phyloP scores from a whole-genome alignment of 2,888 invertebrate genomes.

The Idaea dimidiata region DNA sequence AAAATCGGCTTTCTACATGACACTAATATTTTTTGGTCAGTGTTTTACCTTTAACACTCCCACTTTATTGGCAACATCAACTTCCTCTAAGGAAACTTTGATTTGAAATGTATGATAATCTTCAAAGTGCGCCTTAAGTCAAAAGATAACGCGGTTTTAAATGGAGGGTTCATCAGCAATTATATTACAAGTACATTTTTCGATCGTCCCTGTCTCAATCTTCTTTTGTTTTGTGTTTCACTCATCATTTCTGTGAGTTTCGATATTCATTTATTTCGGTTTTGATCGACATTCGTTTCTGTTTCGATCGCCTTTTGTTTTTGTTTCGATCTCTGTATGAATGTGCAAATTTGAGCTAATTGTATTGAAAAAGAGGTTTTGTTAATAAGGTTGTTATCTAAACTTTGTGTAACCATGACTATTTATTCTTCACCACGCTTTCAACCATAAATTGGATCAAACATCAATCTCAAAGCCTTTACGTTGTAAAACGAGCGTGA shows the following conservation, averaged over 20 bases:
- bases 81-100: slow-evolving; percentile 22
- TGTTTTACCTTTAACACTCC: neutral
- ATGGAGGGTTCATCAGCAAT: no score
- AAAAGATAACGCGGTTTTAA: neutral
- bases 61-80: slow-evolving; percentile 46
- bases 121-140: neutral
- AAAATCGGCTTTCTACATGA: neutral
- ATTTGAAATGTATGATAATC: neutral
- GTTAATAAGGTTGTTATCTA: no score
- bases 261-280: no score
- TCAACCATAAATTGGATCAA: neutral
- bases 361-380: no score
- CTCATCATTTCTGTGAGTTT: no score
- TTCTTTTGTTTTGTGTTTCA: no score
- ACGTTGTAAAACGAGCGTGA: slow-evolving; percentile 18
- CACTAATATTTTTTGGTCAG: neutral
- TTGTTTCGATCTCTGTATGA: no score
- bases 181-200: no score
- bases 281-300: no score
- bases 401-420: neutral
- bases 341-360: no score
- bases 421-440: neutral
- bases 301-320: no score
- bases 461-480: neutral
- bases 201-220: no score